phyloP scores from a whole-genome alignment of 1,140 invertebrate species.

The Saccostrea cuccullata region DNA sequence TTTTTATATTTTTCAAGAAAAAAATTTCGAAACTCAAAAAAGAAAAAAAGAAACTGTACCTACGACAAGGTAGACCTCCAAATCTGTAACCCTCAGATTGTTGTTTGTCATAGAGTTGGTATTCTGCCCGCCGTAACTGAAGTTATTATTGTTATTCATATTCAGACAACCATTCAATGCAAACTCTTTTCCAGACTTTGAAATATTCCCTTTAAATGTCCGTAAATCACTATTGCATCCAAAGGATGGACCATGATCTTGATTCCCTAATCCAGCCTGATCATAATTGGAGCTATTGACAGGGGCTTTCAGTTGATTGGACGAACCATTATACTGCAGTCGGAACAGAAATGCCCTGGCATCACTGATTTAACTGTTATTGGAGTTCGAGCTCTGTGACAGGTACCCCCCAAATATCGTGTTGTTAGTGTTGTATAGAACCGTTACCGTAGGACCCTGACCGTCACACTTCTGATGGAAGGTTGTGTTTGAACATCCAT shows the following conservation, averaged over 20 bases:
- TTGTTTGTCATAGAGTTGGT: constrained; percentile 6
- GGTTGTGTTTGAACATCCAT: constrained; percentile 50
- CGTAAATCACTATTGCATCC: constrained; percentile 40
- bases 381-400: constrained; percentile 51
- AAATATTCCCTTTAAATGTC: neutral
- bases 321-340: constrained; percentile 44
- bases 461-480: constrained; percentile 64
- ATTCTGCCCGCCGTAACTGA: neutral
- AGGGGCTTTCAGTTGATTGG: constrained; percentile 32
- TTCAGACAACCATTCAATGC: neutral
- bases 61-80: constrained; percentile 25
- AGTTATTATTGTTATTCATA: no score
- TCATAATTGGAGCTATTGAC: neutral
- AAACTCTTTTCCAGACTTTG: neutral
- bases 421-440: constrained; percentile 53
- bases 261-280: neutral
- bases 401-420: constrained; percentile 61
- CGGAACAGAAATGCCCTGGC: constrained; percentile 59
- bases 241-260: constrained; percentile 57
- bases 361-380: constrained; percentile 44
- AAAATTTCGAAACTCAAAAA: no score
- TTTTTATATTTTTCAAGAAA: no score
- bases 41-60: no score
- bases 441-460: constrained; percentile 59
- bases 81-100: neutral